phyloP scores from a whole-genome alignment of 2,113 vertebrate genomes.

The Brachirus orientalis region DNA sequence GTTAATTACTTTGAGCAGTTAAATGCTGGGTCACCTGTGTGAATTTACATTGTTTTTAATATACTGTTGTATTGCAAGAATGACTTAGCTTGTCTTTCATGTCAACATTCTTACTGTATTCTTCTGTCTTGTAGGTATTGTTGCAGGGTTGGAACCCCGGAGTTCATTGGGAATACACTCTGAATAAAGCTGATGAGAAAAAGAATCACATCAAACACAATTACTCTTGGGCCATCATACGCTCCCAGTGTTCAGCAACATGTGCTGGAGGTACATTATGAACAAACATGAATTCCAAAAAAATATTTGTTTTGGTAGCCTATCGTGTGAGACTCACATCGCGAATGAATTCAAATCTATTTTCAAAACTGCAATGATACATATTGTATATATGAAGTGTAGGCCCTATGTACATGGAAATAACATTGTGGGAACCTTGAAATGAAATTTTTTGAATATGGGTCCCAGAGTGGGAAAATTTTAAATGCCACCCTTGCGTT shows the following conservation, averaged over 20 bases:
- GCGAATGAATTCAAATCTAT: not conserved
- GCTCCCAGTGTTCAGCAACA: slow-evolving; percentile 85
- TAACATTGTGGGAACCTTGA: too few relatives aligned
- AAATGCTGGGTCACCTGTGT: too few relatives aligned
- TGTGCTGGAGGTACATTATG: slow-evolving; percentile 85
- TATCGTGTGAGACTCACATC: not conserved
- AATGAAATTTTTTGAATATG: too few relatives aligned
- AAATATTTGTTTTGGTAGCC: too few relatives aligned
- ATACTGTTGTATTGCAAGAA: not conserved
- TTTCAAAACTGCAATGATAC: not conserved
- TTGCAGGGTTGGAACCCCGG: slow-evolving; percentile 89
- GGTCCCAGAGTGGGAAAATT: too few relatives aligned
- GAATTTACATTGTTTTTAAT: not conserved
- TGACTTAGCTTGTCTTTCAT: not conserved
- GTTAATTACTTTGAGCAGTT: not conserved
- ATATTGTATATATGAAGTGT: not conserved
- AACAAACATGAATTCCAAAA: not conserved
- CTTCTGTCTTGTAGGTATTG: slow-evolving; percentile 78
- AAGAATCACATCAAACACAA: slow-evolving; percentile 75
- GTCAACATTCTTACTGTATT: not conserved
- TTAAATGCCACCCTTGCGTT: too few relatives aligned
- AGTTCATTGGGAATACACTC: slow-evolving; percentile 87
- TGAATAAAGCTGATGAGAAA: slow-evolving; percentile 76
- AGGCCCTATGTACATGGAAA: too few relatives aligned
- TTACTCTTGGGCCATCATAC: slow-evolving; percentile 87